Conservation (phyloP, 1,140 invertebrate genomes). For the Galleria mellonella region DNA sequence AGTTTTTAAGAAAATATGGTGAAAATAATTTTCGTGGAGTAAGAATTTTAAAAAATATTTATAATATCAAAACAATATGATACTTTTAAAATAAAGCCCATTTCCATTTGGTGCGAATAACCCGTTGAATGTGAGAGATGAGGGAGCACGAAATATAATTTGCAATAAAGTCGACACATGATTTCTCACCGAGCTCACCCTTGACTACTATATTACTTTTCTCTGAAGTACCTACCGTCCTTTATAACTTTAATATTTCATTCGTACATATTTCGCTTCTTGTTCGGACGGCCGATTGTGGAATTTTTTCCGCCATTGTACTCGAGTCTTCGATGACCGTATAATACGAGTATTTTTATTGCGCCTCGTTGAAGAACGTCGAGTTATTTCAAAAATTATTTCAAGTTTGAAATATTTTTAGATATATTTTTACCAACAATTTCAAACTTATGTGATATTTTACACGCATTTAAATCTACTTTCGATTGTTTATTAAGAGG, state of each 20-base stretch:
- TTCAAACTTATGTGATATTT: no score
- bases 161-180: slow-evolving; percentile 34
- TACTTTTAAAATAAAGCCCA: no score
- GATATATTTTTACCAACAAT: no score
- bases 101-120: slow-evolving; percentile 1
- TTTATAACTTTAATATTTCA: slow-evolving; percentile 33
- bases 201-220: slow-evolving; percentile 50
- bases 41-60: no score
- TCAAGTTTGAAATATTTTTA: no score
- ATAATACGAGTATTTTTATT: slow-evolving; percentile 16
- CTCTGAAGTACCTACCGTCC: slow-evolving; percentile 21
- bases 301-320: slow-evolving; percentile 15
- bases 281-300: slow-evolving; percentile 6
- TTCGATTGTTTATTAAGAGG: no score
- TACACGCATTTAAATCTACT: no score
- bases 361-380: slow-evolving; percentile 5
- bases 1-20: no score
- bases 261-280: slow-evolving; percentile 9
- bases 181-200: slow-evolving; percentile 29
- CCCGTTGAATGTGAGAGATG: slow-evolving; percentile 8
- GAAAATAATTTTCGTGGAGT: no score
- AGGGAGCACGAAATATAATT: slow-evolving; percentile 30
- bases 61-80: no score
- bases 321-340: slow-evolving; percentile 4
- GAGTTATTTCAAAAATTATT: slow-evolving; percentile 6